Base-by-base conservation (phyloP, 1,140 invertebrate species). In the Dendroctonus ponderosae region DNA sequence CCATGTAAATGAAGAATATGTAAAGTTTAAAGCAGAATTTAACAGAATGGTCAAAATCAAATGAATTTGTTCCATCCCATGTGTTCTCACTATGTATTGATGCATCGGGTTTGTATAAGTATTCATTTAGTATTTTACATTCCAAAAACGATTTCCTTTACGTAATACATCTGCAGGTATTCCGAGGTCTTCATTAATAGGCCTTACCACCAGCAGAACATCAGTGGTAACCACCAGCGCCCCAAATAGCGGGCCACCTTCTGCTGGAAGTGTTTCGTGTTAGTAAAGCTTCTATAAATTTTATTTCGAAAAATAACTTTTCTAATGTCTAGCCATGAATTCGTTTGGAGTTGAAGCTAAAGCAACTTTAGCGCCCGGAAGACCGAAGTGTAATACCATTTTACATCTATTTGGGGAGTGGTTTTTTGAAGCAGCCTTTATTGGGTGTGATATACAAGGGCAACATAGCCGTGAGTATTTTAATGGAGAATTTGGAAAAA, bases 321-420 rank as follows among this genome's bases (percentile, higher is more conserved):
- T 38, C 46, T 37, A 26, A 26, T 26, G 26, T 67, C 66, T 61
- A 76, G 75, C 75, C 63, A 79, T 84, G 56, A 77, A 79, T 51
- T 86, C 73, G 2, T 70, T 75, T 26, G 68, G 68, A 14, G n/a
- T 49, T 14, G 75, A 77, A 61, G 50, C 62, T 9, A 69, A 68
- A 49, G 62, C 41, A 39, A 84, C 87, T 5, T 79, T 92, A 63
- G 89, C 91, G n/a, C 84, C 86, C 40, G 81, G 85, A 26, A 84
- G 94, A 60, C 93, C 96, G 7, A 93, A 92, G 74, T 95, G 94
- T 68, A 85, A 85, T 72, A 97, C 94, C 72, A 91, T 98, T 79
- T 84, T 98, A 39, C 94, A 98, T 82, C 80, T 98, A 61, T 97
- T 98, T 81, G 96, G 96, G 9, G 90, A 94, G 76, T 98, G 96